Percentiles rank a stretch among this genome's conserved stretches.
Evolutionary conservation across 1,140 invertebrate species (phyloP).

Genomic region (Scaptodrosophila lebanonensis): DNA sequence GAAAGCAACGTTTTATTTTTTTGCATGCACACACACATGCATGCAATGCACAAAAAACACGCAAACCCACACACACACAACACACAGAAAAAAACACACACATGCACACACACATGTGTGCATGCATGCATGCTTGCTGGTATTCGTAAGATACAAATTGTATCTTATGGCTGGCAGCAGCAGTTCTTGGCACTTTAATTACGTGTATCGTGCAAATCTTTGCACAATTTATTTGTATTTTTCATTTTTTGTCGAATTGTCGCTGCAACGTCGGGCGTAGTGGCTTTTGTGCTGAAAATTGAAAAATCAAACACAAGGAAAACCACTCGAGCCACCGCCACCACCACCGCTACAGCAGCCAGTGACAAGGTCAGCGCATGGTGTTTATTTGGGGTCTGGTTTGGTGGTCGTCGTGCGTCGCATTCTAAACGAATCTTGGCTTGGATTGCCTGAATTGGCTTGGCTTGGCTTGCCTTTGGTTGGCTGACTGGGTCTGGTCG

Average conservation of each 20-base stretch:
- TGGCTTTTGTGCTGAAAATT: constrained; percentile 55
- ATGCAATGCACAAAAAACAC: too few species aligned
- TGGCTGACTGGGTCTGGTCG: too few species aligned
- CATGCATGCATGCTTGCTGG: not conserved
- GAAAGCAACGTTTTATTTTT: constrained; percentile 17
- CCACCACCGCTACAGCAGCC: constrained; percentile 31
- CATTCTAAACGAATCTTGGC: constrained; percentile 53
- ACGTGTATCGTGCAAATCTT: constrained; percentile 13
- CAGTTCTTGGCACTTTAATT: constrained; percentile 47
- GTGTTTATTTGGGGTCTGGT: constrained; percentile 64
- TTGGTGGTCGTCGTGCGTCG: constrained; percentile 42
- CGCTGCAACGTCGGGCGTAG: too few species aligned
- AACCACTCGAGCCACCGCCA: constrained; percentile 56
- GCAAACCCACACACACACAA: too few species aligned
- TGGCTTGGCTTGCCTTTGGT: constrained; percentile 13
- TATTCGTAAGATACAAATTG: constrained; percentile 17
- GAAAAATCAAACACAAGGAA: constrained; percentile 73
- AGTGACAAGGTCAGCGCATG: constrained; percentile 62
- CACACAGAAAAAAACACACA: not conserved
- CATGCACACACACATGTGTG: too few species aligned
- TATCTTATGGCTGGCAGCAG: constrained; percentile 11
- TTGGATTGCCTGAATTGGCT: not conserved
- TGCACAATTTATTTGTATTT: not conserved
- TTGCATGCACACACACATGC: constrained; percentile 31
- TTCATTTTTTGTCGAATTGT: too few species aligned